phyloP scores from a whole-genome alignment of 2,113 vertebrate genomes.

The Chitala chitala region DNA sequence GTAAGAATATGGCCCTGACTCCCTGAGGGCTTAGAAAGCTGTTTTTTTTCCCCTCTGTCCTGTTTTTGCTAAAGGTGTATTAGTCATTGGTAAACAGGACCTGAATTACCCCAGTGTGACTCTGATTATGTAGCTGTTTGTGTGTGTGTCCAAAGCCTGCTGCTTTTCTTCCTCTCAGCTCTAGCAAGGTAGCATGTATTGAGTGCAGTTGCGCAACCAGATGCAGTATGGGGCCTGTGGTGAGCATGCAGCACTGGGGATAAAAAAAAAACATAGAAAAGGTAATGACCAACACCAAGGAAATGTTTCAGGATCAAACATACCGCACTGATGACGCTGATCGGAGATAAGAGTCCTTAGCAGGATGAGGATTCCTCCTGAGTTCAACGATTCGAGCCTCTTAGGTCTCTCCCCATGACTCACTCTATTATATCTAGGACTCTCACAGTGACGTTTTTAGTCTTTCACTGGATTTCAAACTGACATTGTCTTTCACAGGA shows the following conservation, averaged over 20 bases:
- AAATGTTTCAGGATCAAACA: too few species aligned
- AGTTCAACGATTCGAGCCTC: too few species aligned
- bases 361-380: too few species aligned
- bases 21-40: neutral
- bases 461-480: neutral
- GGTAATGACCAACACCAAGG: too few species aligned
- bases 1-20: neutral
- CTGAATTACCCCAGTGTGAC: neutral
- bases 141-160: neutral
- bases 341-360: too few species aligned
- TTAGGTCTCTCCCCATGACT: neutral
- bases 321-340: too few species aligned
- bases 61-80: neutral
- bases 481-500: neutral
- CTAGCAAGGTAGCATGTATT: neutral
- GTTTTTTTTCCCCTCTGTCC: neutral
- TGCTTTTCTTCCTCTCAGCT: neutral
- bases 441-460: neutral
- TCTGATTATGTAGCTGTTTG: constrained; percentile 5
- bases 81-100: neutral
- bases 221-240: too few species aligned
- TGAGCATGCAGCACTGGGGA: too few species aligned
- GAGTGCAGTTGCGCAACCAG: too few species aligned
- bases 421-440: too few species aligned
- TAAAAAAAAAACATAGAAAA: too few species aligned